Base-by-base conservation (phyloP, 1,140 invertebrate genomes). In the Zaprionus vittiger region DNA sequence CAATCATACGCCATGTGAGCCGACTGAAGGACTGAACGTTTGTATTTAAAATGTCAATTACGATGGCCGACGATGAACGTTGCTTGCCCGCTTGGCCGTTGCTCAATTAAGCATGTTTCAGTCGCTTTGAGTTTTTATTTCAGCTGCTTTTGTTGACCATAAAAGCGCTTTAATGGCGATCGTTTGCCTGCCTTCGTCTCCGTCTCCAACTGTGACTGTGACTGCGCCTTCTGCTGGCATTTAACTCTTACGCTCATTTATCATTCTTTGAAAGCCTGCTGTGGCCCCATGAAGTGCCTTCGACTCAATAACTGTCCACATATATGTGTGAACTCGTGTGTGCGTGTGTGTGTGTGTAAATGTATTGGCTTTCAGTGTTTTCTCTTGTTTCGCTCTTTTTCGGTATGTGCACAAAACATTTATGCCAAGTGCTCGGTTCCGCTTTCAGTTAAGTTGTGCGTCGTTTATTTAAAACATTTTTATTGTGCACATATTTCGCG, bases 181-280 rank as follows among this genome's bases (percentile, higher is more conserved):
- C 81, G 81, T 89, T 89, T 89, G 66, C 56, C 26, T 41, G 24
- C 38, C 52, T 56, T n/a, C 38, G 1, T 22, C 34, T n/a, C 37
- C 38, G 3, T 61, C 37, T 61, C 37, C 15, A 9, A 7, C 20
- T 60, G 17, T 6, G 63, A 22, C 75, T 70, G 14, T 14, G 37
- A 44, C 38, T 63, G 22, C 38, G 81, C 44, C 80, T 74, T 87
- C 68, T 62, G 73, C 73, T 76, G 77, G 73, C 75, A 81, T 89
- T 89, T 85, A 90, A 89, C 81, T 90, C 83, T 85, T 85, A 74
- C 76, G 73, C 79, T 85, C 85, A 82, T 89, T 89, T 85, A 89
- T 89, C 86, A 89, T 90, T 57, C 79, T 84, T 81, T 90, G 85
- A 83, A 73, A 72, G 83, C 82, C 68, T 75, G 67, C 77, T 82